Percentiles rank a stretch among this genome's conserved stretches.
phyloP scores from a whole-genome alignment of 2,888 invertebrate species.

The Sminthurides aquaticus region DNA sequence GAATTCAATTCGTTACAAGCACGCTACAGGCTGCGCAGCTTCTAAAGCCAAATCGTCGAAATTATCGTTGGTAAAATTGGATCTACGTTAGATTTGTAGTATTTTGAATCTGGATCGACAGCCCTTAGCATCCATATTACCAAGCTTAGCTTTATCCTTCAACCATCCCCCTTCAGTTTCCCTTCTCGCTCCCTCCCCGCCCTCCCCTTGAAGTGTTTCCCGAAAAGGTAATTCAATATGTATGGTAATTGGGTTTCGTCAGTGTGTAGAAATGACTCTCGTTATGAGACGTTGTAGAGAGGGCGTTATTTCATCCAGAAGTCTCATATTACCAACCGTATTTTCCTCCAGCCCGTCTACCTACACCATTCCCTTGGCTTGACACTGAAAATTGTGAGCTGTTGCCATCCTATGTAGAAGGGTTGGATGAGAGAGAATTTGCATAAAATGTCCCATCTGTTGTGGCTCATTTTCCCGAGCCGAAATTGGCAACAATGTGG shows the following conservation, averaged over 20 bases:
- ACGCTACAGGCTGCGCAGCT: too few relatives aligned
- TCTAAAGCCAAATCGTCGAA: too few relatives aligned
- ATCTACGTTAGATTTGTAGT: too few relatives aligned
- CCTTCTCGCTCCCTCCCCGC: background rate
- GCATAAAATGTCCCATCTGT: conserved; percentile 40
- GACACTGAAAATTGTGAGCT: too few relatives aligned
- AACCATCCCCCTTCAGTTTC: background rate
- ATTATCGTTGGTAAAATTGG: too few relatives aligned
- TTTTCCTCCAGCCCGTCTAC: background rate
- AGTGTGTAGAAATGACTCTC: background rate
- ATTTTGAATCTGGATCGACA: too few relatives aligned
- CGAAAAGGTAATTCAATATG: background rate
- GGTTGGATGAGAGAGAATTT: conserved; percentile 23
- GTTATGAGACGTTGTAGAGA: background rate
- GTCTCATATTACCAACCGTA: background rate
- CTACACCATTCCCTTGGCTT: background rate
- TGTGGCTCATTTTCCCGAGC: conserved; percentile 33
- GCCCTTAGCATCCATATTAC: too few relatives aligned
- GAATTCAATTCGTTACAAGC: too few relatives aligned
- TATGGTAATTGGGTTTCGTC: background rate
- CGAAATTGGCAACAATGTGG: conserved; percentile 35
- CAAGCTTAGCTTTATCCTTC: too few relatives aligned
- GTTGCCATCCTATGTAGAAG: background rate
- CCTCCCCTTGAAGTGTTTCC: too few relatives aligned
- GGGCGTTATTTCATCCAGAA: background rate